Base-by-base conservation (phyloP, 2,113 vertebrate species). In the Tragulus kanchil region DNA sequence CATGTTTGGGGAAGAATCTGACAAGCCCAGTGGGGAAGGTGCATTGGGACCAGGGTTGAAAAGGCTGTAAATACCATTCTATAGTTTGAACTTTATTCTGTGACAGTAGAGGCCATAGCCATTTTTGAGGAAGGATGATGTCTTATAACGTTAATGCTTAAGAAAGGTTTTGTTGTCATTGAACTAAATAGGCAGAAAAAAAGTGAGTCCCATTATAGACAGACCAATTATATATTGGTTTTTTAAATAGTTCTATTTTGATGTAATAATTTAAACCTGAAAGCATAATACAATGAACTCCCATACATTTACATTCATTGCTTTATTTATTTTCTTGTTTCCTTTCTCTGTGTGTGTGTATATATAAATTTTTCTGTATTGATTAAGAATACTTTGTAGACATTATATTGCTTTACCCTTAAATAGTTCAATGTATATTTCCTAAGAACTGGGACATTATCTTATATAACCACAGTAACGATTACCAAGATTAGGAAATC, bases 401-500 rank as follows among this genome's bases (percentile, higher is more conserved):
- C 31, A 17, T 85, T 19, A 31, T 79, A 23, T 58, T 16, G n/a
- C 19, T 92, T 62, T 45, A 45, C 48, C 23, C 1, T 64, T 81
- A 73, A 64, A 36, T 64, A 78, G 45, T 52, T 93, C 26, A 89
- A 8, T 65, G 12, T 71, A 14, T 93, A 50, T 59, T 75, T 86
- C 73, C 58, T 75, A 75, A 91, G 56, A 96, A 67, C 3, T 26
- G 17, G 59, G 50, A 73, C 14, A 75, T 93, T 71, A 78, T 84
- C 36, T 88, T 45, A 85, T 5, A 73, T 92, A 79, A 85, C 25
- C 69, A 64, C 84, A 81, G 6, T 85, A 79, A 19, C 45, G 21
- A 48, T 65, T 61, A 73, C 25, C 88, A 92, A 85, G 79, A 85
- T 48, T 26, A 90, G 92, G 90, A 87, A 65, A 89, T 77, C 48